Percentiles rank a stretch among this genome's conserved stretches.
These are phyloP conservation scores for Perizoma flavofasciatum DNA, from an alignment of 2,888 invertebrate genomes.

Conservation along the genomic window DNA sequence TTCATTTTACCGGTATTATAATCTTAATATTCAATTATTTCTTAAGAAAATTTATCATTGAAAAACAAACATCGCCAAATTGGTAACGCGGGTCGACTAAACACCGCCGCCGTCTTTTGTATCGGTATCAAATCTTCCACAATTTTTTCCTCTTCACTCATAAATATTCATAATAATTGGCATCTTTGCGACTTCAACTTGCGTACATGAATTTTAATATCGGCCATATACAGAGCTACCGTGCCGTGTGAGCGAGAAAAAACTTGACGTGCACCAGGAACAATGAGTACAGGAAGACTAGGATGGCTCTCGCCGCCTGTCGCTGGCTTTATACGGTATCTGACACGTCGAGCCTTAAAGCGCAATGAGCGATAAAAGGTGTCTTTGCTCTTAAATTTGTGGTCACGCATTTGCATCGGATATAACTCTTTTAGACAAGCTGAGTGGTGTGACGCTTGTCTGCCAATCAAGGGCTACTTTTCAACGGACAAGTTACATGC, in stretches of 20 bases:
- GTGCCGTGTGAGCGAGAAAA: conserved; percentile 5
- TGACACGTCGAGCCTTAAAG: conserved; percentile 18
- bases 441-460: conserved; percentile 34
- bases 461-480: conserved; percentile 33
- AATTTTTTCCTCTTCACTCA: conserved; percentile 52
- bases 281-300: conserved; percentile 48
- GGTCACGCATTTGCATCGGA: conserved; percentile 29
- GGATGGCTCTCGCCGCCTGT: conserved; percentile 38
- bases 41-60: no score
- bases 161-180: conserved; percentile 68
- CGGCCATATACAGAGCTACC: conserved; percentile 49
- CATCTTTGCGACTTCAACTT: conserved; percentile 52
- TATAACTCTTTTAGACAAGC: conserved; percentile 33
- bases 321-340: conserved; percentile 17
- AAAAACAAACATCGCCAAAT: conserved; percentile 53
- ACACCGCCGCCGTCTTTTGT: conserved; percentile 39
- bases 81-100: conserved; percentile 26
- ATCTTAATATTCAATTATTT: no score
- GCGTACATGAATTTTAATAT: conserved; percentile 65
- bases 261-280: no score
- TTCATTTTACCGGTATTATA: no score
- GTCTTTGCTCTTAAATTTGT: conserved; percentile 21
- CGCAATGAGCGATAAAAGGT: conserved; percentile 20
- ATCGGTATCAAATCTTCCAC: conserved; percentile 62
- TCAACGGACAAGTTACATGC: conserved; percentile 28